Evolutionary conservation across 2,797 vertebrate genomes (phyloP).

Genomic region (Hippopotamyrus pictus): DNA sequence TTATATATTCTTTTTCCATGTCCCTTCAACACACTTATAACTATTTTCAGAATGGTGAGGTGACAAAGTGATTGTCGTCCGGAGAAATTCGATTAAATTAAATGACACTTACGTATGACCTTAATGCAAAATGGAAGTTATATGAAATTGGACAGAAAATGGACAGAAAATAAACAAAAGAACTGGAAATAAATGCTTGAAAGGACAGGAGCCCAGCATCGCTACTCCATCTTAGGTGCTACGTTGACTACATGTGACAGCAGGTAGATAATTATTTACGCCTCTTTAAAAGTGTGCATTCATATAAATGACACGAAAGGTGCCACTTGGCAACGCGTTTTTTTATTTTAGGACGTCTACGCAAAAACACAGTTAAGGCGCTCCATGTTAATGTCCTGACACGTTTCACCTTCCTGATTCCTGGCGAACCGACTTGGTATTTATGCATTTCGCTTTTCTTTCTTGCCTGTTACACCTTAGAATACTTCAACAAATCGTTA

Average conservation of each 20-base stretch:
- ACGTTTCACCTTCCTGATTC: conserved; percentile 4
- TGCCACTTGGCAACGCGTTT: background rate
- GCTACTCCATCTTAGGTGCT: background rate
- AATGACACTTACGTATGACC: background rate
- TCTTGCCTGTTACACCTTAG: background rate
- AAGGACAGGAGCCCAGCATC: background rate
- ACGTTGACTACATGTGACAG: background rate
- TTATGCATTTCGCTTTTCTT: background rate
- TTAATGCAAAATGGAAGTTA: background rate
- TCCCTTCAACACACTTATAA: background rate
- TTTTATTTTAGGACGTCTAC: background rate
- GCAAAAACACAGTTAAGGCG: background rate
- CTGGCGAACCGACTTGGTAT: background rate
- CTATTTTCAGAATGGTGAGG: background rate
- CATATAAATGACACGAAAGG: background rate
- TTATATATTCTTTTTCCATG: background rate
- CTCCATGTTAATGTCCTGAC: background rate
- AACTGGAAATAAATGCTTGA: background rate
- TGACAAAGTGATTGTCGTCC: background rate
- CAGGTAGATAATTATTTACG: background rate
- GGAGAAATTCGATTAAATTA: background rate
- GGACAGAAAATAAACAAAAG: no score
- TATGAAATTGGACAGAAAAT: background rate
- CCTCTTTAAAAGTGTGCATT: background rate
- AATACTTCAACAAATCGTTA: background rate